Evolutionary conservation across 1,140 invertebrate genomes (phyloP).

Genomic region (Atta texana): DNA sequence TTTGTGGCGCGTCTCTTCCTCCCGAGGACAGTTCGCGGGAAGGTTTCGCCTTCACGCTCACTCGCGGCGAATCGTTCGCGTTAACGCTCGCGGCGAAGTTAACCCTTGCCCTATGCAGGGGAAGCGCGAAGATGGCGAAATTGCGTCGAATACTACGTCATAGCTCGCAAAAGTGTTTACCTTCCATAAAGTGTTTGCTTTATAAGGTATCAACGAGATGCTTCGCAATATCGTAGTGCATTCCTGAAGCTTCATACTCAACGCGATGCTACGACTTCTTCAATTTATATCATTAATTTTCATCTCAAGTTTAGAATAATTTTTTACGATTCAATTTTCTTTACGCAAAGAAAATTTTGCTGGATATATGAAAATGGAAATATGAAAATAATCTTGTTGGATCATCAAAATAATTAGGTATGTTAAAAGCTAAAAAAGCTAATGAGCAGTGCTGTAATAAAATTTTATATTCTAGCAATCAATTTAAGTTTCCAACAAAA

Average conservation of each 20-base stretch:
- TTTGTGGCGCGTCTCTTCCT: conserved; percentile 53
- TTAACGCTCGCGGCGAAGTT: conserved; percentile 23
- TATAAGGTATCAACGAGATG: not conserved
- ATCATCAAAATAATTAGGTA: no score
- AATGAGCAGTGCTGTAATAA: no score
- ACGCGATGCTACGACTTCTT: not conserved
- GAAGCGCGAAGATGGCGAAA: conserved; percentile 31
- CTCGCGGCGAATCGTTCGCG: conserved; percentile 66
- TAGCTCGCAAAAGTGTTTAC: conserved; percentile 36
- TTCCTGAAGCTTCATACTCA: not conserved
- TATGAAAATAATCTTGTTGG: no score
- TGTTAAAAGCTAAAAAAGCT: no score
- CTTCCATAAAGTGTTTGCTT: conserved; percentile 25
- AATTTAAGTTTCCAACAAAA: no score
- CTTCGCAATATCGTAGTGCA: not conserved
- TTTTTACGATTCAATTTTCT: not conserved
- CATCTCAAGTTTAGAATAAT: not conserved
- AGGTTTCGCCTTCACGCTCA: conserved; percentile 69
- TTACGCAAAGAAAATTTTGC: no score
- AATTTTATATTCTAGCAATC: no score
- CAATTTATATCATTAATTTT: not conserved
- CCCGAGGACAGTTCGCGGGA: conserved; percentile 46
- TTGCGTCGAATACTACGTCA: conserved; percentile 27
- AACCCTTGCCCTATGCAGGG: conserved; percentile 19
- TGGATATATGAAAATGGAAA: no score